These are phyloP conservation scores for Dugesia japonica DNA, from an alignment of 2,888 invertebrate species.

Conservation along the genomic window DNA sequence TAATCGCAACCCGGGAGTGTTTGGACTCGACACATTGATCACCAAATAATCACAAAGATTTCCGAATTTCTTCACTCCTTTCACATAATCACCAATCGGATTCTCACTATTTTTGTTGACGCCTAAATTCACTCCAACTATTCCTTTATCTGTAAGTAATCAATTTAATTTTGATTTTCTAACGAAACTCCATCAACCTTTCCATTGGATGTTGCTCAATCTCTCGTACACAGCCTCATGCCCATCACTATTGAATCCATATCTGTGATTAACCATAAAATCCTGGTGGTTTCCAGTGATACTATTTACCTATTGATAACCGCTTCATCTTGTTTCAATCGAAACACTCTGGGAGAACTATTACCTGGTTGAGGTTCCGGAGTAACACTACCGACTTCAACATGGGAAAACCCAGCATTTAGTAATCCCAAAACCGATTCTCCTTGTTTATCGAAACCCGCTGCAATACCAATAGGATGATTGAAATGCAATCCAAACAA, in stretches of 20 bases:
- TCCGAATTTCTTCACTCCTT: conserved; percentile 67
- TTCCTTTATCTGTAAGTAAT: conserved; percentile 37
- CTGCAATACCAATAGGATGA: conserved; percentile 90
- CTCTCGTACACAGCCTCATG: conserved; percentile 61
- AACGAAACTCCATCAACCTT: too few relatives aligned
- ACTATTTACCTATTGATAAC: conserved; percentile 77
- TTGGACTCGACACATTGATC: conserved; percentile 87
- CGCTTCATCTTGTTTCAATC: conserved; percentile 66
- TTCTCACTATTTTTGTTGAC: conserved; percentile 71
- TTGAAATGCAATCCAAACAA: conserved; percentile 60
- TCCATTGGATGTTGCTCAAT: conserved; percentile 48
- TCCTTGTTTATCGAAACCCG: conserved; percentile 92
- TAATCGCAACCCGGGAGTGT: conserved; percentile 73
- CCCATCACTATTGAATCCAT: conserved; percentile 88
- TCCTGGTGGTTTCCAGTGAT: too few relatives aligned
- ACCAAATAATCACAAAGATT: conserved; percentile 80
- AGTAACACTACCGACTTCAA: conserved; percentile 88
- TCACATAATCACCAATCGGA: conserved; percentile 64
- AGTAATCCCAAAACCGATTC: conserved; percentile 69
- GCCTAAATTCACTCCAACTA: conserved; percentile 82
- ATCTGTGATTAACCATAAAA: too few relatives aligned
- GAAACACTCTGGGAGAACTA: conserved; percentile 74
- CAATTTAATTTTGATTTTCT: background rate
- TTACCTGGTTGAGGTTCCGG: conserved; percentile 82
- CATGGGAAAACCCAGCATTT: conserved; percentile 75